A percentile compares a stretch with the other conserved stretches of the same genome.
These are phyloP conservation scores for Hanleya hanleyi DNA, from an alignment of 2,888 invertebrate species.

Conservation along the genomic window DNA sequence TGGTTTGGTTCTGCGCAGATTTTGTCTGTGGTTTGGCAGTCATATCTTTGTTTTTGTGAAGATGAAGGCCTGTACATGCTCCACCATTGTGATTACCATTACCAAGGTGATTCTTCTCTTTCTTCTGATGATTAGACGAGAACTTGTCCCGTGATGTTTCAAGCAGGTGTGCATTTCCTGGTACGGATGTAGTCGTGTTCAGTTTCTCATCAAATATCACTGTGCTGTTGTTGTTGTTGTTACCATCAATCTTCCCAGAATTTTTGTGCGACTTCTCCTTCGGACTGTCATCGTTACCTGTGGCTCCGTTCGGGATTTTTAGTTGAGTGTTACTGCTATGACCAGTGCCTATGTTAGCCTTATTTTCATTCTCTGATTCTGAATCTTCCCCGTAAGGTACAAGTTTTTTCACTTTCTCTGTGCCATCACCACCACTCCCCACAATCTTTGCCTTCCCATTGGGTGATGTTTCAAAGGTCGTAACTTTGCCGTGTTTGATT, in stretches of 20 bases:
- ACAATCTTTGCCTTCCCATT: constrained; percentile 57
- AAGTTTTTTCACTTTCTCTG: constrained; percentile 44
- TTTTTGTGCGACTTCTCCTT: background rate
- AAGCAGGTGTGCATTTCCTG: constrained; percentile 55
- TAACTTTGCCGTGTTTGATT: constrained; percentile 69
- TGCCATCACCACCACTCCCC: constrained; percentile 43
- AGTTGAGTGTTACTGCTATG: no score
- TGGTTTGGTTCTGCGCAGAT: background rate
- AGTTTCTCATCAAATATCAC: constrained; percentile 56
- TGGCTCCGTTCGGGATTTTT: background rate
- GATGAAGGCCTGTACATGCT: background rate
- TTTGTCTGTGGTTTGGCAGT: constrained; percentile 22
- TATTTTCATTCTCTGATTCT: constrained; percentile 56
- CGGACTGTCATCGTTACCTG: background rate
- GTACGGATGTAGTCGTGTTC: constrained; percentile 63
- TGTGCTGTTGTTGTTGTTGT: background rate
- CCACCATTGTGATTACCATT: background rate
- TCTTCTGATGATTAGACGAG: background rate
- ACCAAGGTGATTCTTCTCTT: background rate
- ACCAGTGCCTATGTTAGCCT: background rate
- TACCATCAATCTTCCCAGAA: no score
- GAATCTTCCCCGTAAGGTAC: constrained; percentile 72
- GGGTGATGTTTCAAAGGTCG: constrained; percentile 58
- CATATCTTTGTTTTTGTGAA: constrained; percentile 17
- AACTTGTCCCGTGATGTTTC: constrained; percentile 32